Base-by-base conservation (phyloP, 2,113 vertebrate species). In the Labrus mixtus region DNA sequence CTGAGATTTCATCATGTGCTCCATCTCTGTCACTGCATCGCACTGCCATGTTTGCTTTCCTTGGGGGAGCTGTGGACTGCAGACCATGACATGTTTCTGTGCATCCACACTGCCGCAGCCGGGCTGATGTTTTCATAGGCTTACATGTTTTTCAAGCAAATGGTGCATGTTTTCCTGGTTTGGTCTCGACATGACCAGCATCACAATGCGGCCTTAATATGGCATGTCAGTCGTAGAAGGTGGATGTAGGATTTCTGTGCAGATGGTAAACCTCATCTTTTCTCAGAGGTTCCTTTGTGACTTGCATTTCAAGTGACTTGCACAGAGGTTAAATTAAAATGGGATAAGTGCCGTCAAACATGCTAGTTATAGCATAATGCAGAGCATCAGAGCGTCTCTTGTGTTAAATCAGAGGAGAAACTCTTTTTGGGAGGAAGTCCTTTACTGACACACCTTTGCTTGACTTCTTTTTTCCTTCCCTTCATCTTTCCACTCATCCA, bases 1-100 rank as follows among this genome's bases (percentile, higher is more conserved):
- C 53, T 39, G 15, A 50, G 25, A 22, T 65, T 74, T 73, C 70
- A 73, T 20, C 70, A 45, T 50, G 54, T 48, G 53, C 53, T 74
- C 61, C 61, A 74, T 57, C 72, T 37, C 25, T 73, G 58, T 73
- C 48, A 37, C 61, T 48, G n/a, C 61, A 66, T 6, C 29, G 23
- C 1, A 8, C 7, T 12, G 4, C 53, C 61, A 25, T 74, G 53
- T 74, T 66, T 74, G 53, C 61, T 66, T 65, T 74, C 53, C 41
- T 48, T 43, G 53, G 53, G 50, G 61, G 61, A 50, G 37, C 41
- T 17, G 6, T 23, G 59, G 36, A 20, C 11, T 10, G 3, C 36
- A 17, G 58, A 73, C 37, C 22, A 54, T 62, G 46, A 73, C 48
- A 63, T 54, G 68, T 48, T 11, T 1, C 25, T 37, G 48, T n/a